phyloP scores from a whole-genome alignment of 1,140 invertebrate genomes.

The Aporrectodea caliginosa region DNA sequence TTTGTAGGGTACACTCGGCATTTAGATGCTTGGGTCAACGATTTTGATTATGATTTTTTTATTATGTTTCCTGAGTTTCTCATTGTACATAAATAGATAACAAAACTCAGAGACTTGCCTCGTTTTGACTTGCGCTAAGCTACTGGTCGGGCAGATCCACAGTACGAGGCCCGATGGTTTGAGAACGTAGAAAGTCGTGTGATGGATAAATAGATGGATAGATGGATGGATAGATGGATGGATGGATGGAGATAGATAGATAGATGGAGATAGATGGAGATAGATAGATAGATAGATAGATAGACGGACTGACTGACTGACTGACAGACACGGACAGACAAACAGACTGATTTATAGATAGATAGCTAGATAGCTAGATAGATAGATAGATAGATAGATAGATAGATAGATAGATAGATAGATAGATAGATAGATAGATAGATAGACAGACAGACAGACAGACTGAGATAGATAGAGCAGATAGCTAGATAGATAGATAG shows the following conservation, averaged over 20 bases:
- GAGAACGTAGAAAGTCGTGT: not conserved
- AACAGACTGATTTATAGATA: not conserved
- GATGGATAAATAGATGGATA: not conserved
- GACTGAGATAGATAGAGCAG: not conserved
- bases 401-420: slow-evolving; percentile 3
- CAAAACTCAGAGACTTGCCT: too few relatives aligned
- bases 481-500: not conserved
- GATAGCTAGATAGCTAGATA: not conserved
- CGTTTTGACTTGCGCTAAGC: not conserved
- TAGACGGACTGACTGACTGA: not conserved
- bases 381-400: slow-evolving; percentile 3
- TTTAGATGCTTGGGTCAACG: too few relatives aligned
- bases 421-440: slow-evolving; percentile 3
- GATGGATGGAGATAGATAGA: not conserved
- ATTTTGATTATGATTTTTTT: too few relatives aligned
- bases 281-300: slow-evolving; percentile 3
- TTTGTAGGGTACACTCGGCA: too few relatives aligned
- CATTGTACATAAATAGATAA: too few relatives aligned
- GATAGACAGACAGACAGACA: not conserved
- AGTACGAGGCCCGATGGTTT: too few relatives aligned
- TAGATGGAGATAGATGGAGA: not conserved
- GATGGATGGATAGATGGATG: not conserved
- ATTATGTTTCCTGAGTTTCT: too few relatives aligned
- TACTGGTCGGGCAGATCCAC: too few relatives aligned
- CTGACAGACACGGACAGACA: not conserved